Base-by-base conservation (phyloP, 2,113 vertebrate species). In the Indicator indicator region DNA sequence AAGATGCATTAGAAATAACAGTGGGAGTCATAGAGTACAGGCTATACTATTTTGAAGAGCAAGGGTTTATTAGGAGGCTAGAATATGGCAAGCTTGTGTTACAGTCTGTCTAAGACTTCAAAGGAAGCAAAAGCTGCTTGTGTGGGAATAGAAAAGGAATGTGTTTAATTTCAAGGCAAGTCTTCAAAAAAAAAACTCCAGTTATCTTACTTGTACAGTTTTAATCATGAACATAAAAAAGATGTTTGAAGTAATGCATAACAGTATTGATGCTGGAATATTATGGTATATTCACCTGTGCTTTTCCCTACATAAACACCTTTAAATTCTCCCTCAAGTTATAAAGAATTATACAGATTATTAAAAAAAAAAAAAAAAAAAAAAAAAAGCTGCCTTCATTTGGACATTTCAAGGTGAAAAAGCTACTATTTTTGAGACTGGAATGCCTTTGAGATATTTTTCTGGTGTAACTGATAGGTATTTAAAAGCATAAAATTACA, bases 311-410 rank as follows among this genome's bases (percentile, higher is more conserved):
- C 16, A 36, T 18, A 79, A 84, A 50, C 9, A 85, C 40, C 23
- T 36, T 62, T 6, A 76, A 95, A 85, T 70, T 75, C 26, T 88
- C 8, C 38, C 28, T 74, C 33, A 74, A 77, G 48, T 64, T 79
- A 50, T 11, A 75, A 75, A 62, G 48, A 89, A 79, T 21, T 8
- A 58, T n/a, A 70, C 30, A 77, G 21, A 60, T 30, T 6, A 55
- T 42, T 36, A 15, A 48, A 69, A 87, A 94, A 91, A 80, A 44
- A 89, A 94, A 91, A 80, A n/a, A n/a, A 15, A 48, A 69, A 87
- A 94, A 91, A 80, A 44, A 89, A 94, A 91, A 80, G 33, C 23
- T 88, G 26, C 5, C 14, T 24, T 80, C 1, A 1, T 78, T 74
- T 60, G 12, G 60, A 94, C 83, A 74, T 1, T n/a, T 56, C 9